phyloP scores from a whole-genome alignment of 2,113 vertebrate genomes.

The Heterochromis multidens region DNA sequence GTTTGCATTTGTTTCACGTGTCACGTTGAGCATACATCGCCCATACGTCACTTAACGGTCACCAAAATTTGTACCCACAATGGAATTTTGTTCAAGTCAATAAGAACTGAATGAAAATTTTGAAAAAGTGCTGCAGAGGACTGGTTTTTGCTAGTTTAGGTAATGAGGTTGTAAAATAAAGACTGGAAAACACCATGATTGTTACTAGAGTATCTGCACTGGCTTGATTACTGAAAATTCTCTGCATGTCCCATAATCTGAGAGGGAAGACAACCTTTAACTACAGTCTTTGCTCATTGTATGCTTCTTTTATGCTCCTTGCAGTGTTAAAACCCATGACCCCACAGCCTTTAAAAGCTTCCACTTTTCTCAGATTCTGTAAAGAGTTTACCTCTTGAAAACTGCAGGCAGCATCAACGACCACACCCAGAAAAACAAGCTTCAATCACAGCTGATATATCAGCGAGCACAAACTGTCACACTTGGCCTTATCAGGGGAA shows the following conservation, averaged over 20 bases:
- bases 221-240: background rate
- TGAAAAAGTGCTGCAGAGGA: background rate
- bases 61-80: background rate
- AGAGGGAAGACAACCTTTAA: background rate
- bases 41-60: background rate
- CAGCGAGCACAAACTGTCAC: background rate
- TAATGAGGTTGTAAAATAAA: background rate
- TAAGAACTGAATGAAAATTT: no score
- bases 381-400: background rate
- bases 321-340: background rate
- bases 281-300: background rate
- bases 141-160: background rate
- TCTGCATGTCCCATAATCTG: background rate
- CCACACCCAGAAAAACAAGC: background rate
- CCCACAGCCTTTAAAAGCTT: background rate
- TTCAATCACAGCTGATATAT: conserved; percentile 4
- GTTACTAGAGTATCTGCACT: background rate
- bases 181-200: background rate
- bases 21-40: no score
- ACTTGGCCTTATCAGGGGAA: conserved; percentile 9
- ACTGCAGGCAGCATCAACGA: background rate
- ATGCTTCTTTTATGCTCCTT: background rate
- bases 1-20: background rate
- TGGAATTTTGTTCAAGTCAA: background rate
- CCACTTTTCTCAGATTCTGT: background rate